Conservation (phyloP, 2,113 vertebrate species). For the Gallinago media region DNA sequence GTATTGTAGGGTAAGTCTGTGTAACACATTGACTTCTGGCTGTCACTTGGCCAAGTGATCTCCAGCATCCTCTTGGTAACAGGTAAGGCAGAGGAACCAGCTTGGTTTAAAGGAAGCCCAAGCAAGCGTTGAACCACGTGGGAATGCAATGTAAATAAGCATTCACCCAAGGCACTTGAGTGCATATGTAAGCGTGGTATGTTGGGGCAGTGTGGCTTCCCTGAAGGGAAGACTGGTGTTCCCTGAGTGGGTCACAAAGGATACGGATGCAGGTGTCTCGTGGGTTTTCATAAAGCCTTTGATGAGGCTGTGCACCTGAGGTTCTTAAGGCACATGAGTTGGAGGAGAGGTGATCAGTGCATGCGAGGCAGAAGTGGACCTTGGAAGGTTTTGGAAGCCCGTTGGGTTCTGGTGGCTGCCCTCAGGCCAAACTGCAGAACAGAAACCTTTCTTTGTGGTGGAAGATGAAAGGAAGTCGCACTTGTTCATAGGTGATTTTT, state of each 20-base stretch:
- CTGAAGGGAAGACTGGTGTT: background rate
- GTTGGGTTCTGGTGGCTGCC: background rate
- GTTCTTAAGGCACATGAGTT: background rate
- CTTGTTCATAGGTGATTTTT: background rate
- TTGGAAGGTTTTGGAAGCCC: background rate
- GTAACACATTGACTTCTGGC: background rate
- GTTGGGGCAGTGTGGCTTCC: background rate
- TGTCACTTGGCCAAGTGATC: rapidly evolving
- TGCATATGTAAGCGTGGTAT: background rate
- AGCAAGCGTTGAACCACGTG: background rate
- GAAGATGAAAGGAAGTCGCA: background rate
- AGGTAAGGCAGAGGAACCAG: background rate
- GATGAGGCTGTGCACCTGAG: background rate
- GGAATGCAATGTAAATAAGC: background rate
- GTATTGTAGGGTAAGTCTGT: background rate
- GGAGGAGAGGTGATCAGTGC: background rate
- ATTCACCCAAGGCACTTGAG: background rate
- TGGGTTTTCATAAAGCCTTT: background rate
- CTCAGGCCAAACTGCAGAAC: background rate
- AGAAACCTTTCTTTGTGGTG: background rate
- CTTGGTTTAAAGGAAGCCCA: background rate
- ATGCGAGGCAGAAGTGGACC: background rate
- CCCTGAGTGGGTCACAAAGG: background rate
- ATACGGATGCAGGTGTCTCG: background rate
- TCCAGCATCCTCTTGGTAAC: background rate